Conservation (phyloP, 2,888 invertebrate species). For the Arge pagana region DNA sequence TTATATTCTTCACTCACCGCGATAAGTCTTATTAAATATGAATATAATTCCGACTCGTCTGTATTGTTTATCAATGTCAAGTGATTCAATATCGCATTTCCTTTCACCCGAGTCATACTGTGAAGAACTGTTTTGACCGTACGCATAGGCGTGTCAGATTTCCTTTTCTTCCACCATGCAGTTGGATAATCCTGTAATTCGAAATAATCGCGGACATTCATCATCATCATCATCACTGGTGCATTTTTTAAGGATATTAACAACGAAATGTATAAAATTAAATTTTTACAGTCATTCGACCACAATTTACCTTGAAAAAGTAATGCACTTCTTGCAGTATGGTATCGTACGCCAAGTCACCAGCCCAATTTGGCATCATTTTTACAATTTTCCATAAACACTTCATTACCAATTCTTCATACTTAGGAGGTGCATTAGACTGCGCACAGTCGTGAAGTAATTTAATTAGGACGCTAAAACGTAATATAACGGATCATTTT, state of each 20-base stretch:
- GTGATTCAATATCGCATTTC: conserved; percentile 78
- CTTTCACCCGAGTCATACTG: conserved; percentile 87
- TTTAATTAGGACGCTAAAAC: conserved; percentile 80
- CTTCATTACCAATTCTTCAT: conserved; percentile 85
- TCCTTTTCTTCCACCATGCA: conserved; percentile 83
- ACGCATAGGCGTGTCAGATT: conserved; percentile 83
- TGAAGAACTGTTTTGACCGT: conserved; percentile 95
- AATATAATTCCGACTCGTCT: conserved; percentile 83
- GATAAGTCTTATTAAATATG: conserved; percentile 81
- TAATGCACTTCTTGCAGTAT: conserved; percentile 83
- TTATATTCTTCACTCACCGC: conserved; percentile 64
- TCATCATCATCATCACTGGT: too few species aligned
- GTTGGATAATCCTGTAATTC: conserved; percentile 72
- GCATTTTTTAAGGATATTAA: too few species aligned
- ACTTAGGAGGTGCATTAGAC: conserved; percentile 69
- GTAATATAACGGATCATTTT: too few species aligned
- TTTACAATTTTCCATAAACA: conserved; percentile 95
- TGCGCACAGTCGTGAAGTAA: conserved; percentile 83
- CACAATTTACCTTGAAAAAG: conserved; percentile 73
- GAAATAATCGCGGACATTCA: conserved; percentile 17
- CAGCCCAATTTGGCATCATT: conserved; percentile 80
- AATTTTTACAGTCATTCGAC: not conserved
- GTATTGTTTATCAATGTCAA: conserved; percentile 76
- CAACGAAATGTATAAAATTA: conserved; percentile 13
- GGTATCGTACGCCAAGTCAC: conserved; percentile 75